Conservation (phyloP, 2,888 invertebrate genomes). For the Leptogaster cylindrica region DNA sequence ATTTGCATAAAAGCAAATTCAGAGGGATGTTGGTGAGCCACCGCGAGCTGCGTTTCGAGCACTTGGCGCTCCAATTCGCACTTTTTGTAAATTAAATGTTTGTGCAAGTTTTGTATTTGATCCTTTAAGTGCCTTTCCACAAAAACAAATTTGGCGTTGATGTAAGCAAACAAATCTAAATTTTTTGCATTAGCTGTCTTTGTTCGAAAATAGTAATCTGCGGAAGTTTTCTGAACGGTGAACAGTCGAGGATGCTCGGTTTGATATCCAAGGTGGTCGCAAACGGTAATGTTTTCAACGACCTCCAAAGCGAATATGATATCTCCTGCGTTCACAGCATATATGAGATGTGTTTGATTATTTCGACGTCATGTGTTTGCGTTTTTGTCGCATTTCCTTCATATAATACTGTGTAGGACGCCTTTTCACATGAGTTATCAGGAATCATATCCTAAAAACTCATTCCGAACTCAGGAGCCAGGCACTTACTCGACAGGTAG, state of each 20-base stretch:
- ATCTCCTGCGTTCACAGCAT: neutral
- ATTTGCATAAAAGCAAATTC: neutral
- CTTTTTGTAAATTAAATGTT: neutral
- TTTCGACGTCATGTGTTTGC: neutral
- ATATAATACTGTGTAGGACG: neutral
- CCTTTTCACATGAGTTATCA: neutral
- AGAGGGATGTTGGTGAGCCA: neutral
- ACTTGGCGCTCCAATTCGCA: neutral
- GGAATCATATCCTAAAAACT: neutral
- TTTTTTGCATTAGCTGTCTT: neutral
- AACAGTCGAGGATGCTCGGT: neutral
- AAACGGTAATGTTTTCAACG: neutral
- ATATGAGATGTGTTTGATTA: neutral
- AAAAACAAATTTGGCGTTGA: constrained; percentile 1
- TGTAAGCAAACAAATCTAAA: neutral
- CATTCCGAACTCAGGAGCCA: neutral
- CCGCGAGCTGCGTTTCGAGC: neutral
- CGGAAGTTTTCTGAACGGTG: neutral
- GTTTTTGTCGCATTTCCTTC: neutral
- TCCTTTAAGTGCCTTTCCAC: neutral
- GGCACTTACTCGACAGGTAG: too few relatives aligned
- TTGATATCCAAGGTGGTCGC: neutral
- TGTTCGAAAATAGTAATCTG: neutral
- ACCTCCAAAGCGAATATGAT: neutral
- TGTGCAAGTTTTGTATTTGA: neutral